These are phyloP conservation scores for Corbicula japonica DNA, from an alignment of 2,888 invertebrate genomes.

Conservation along the genomic window DNA sequence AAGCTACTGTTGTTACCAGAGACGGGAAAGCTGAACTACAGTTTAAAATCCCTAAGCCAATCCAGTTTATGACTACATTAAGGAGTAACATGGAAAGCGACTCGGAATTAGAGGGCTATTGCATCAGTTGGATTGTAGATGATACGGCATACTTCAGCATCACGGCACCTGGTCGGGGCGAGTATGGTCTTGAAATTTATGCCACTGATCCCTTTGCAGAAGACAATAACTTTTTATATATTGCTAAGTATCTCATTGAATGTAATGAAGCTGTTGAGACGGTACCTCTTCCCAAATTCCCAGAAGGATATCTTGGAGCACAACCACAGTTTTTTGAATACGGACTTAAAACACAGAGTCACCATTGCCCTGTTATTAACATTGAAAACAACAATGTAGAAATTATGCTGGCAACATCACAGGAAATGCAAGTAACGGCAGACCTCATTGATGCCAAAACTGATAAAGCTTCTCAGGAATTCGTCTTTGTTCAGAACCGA, in stretches of 20 bases:
- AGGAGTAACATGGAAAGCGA: constrained; percentile 83
- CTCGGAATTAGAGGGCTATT: constrained; percentile 83
- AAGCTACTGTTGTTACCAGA: constrained; percentile 83
- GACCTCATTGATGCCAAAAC: constrained; percentile 84
- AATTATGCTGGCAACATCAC: constrained; percentile 77
- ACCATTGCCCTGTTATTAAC: constrained; percentile 85
- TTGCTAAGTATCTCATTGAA: constrained; percentile 85
- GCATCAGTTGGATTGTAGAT: constrained; percentile 84
- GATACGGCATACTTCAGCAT: constrained; percentile 85
- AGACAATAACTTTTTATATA: constrained; percentile 85
- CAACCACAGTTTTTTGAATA: constrained; percentile 85
- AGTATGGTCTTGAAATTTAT: constrained; percentile 86
- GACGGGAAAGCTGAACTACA: constrained; percentile 85
- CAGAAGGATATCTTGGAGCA: constrained; percentile 85
- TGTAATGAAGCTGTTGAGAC: constrained; percentile 84
- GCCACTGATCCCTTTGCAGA: constrained; percentile 85
- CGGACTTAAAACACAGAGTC: constrained; percentile 82
- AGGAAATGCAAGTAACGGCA: constrained; percentile 85
- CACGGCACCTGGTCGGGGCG: constrained; percentile 84
- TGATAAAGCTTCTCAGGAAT: constrained; percentile 82
- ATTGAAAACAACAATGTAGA: constrained; percentile 81
- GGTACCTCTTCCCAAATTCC: constrained; percentile 84
- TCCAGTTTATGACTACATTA: constrained; percentile 86
- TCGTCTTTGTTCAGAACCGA: constrained; percentile 81
- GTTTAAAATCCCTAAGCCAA: constrained; percentile 81